Evolutionary conservation across 1,140 invertebrate species (phyloP), one percentile per base, ranked within the genome.

Genomic region (Caenorhabditis inopinata): DNA sequence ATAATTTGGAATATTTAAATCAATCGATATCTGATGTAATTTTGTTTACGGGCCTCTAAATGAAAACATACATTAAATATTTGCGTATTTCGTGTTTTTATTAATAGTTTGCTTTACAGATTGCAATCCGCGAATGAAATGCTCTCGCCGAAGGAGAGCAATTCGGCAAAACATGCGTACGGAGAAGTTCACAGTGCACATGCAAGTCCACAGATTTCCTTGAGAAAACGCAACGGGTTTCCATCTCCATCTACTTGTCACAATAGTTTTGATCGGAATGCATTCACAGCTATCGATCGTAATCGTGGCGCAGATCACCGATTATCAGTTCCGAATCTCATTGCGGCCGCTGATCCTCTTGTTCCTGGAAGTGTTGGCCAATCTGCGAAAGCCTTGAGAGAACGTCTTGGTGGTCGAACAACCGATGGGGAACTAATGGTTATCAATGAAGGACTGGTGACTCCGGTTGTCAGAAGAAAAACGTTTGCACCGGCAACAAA

Each of bases 381-480:
- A 38, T 47, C 80, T 0, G 82, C 49, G 11, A 78, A 68, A 47
- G 82, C 82, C 16, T 62, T 83, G 25, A 48, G 35, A 45, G 82
- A 81, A 51, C 82, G 73, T 21, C 21, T 83, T 0, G 82, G 82
- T 4, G 27, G 80, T 7, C 73, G 74, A 12, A 81, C 42, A 16
- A 74, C 32, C 2, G 75, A 62, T 47, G 82, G 82, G 23, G 82
- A 83, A 29, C 35, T 82, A 12, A 47, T 46, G 51, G 80, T 82
- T 5, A 86, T 86, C 42, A 86, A 86, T 74, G 85, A 86, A 76
- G 85, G 85, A 73, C 74, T 86, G 12, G 79, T 86, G 14, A 86
- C 85, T n/a, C 85, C 85, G 5, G 85, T 86, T 2, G 77, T 85
- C 4, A 76, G 85, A 21, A 68, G 85, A 23, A 86, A 86, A 78